phyloP scores from a whole-genome alignment of 2,888 invertebrate species.

The Tiliacea aurago region DNA sequence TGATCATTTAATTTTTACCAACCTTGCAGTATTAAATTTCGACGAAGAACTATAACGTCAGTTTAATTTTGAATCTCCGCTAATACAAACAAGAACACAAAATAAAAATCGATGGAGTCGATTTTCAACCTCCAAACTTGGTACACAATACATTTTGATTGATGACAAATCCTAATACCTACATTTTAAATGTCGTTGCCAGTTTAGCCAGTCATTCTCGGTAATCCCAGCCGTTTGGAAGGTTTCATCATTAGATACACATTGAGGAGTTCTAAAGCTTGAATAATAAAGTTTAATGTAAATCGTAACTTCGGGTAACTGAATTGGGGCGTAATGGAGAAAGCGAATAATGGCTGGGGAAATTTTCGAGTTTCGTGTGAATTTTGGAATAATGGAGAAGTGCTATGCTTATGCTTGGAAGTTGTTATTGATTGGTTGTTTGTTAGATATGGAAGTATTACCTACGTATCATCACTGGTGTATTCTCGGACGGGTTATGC shows the following conservation, averaged over 20 bases:
- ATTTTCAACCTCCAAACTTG: background rate
- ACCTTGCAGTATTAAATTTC: too few relatives aligned
- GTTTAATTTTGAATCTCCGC: too few relatives aligned
- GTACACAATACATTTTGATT: slow-evolving; percentile 14
- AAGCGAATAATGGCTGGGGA: slow-evolving; percentile 16
- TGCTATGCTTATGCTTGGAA: slow-evolving; percentile 1
- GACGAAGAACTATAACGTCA: too few relatives aligned
- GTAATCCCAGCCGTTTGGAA: slow-evolving; percentile 26
- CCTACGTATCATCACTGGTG: background rate
- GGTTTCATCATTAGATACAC: slow-evolving; percentile 38
- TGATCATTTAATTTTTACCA: too few relatives aligned
- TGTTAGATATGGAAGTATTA: background rate
- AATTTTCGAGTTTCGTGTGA: slow-evolving; percentile 26
- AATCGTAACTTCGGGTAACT: slow-evolving; percentile 38
- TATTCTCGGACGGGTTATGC: background rate
- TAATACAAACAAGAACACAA: too few relatives aligned
- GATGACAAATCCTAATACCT: slow-evolving; percentile 39
- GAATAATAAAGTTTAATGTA: slow-evolving; percentile 57
- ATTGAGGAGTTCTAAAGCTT: slow-evolving; percentile 28
- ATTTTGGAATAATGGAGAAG: slow-evolving; percentile 16
- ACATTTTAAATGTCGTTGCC: slow-evolving; percentile 48
- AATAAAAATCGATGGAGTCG: background rate
- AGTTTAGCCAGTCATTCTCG: slow-evolving; percentile 54
- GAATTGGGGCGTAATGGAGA: slow-evolving; percentile 15
- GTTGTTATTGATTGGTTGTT: background rate